Base-by-base conservation (phyloP, 2,113 vertebrate genomes). In the Dipodomys merriami region DNA sequence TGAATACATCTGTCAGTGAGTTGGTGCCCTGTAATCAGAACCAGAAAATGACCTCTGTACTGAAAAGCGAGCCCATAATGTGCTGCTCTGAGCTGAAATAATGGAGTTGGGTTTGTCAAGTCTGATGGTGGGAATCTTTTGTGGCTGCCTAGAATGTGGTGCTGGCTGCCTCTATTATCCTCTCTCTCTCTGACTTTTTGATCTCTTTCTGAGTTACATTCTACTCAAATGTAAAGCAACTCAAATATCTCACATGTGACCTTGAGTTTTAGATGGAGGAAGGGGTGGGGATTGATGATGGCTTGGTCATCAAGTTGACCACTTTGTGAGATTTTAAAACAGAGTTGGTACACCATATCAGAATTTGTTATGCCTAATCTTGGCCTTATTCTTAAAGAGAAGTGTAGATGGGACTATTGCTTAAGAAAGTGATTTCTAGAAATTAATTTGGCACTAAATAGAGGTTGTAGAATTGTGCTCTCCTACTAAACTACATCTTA, bases 1-100 rank as follows among this genome's bases (percentile, higher is more conserved):
- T 18, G 35, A 96, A 89, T 92, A 96, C 86, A 81, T 93, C 93
- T 91, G 86, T 90, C 94, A 83, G 84, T 87, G 62, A 8, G 49
- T 90, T 83, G 86, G 68, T 67, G 65, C 53, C 94, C 39, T 95
- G 93, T 94, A 96, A 97, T 44, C 96, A 96, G 94, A 97, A 97
- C 80, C 93, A 95, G 62, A 96, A 95, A 97, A 95, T 84, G 93
- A 95, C 88, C 96, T 94, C 76, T 92, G 64, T 19, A 33, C n/a
- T 62, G 57, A 96, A 97, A 96, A 85, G 78, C 0, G 27, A 94
- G 64, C 94, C 6, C 27, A 95, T 60, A 96, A 96, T 23, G 13
- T n/a, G 67, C 57, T 81, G 87, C 83, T 96, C 95, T 16, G 74
- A 94, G 80, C 62, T 78, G 81, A 79, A 97, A 92, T 74, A 64